Base-by-base conservation (phyloP, 2,797 vertebrate genomes). In the Kryptopterus vitreolus region DNA sequence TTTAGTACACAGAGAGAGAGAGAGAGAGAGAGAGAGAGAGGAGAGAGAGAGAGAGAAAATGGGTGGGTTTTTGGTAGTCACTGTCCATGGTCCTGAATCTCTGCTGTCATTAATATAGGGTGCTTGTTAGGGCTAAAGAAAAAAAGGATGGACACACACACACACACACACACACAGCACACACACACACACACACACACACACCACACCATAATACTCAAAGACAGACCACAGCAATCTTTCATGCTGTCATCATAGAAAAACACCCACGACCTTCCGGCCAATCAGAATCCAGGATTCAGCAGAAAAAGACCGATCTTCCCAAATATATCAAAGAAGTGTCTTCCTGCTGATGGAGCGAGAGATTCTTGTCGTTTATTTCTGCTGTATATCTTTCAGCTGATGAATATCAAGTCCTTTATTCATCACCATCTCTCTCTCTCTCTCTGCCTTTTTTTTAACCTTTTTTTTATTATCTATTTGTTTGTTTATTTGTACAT, bases 401-500 rank as follows among this genome's bases (percentile, higher is more conserved):
- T 48, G 43, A 26, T 48, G 26, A 24, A 46, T 46, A 43, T 18
- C 66, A 26, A 26, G 66, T 18, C n/a, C 63, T 66, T 66, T 66
- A 33, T 31, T 63, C 31, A 3, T 18, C 10, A 2, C 11, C 38
- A 43, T 68, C 31, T 90, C 85, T 88, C 85, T 26, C 3, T n/a
- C n/a, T 58, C n/a, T 58, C 11, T 53, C 4, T 18, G 16, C 7
- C 3, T 20, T 2, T 43, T 2, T n/a, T 20, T 6, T n/a, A n/a
- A n/a, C n/a, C n/a, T n/a, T 61, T 31, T 8, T 33, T 35, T 35
- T 20, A 20, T 29, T 24, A 12, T 58, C 1, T 58, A 33, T 20
- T 1, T 62, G 2, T 57, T 24, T 12, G 38, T 10, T 24, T 12
- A 10, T 10, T 43, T 43, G 38, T 7, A 43, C 38, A 43, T 43